Base-by-base conservation (phyloP, 2,797 vertebrate genomes). In the Cirrhinus molitorella region DNA sequence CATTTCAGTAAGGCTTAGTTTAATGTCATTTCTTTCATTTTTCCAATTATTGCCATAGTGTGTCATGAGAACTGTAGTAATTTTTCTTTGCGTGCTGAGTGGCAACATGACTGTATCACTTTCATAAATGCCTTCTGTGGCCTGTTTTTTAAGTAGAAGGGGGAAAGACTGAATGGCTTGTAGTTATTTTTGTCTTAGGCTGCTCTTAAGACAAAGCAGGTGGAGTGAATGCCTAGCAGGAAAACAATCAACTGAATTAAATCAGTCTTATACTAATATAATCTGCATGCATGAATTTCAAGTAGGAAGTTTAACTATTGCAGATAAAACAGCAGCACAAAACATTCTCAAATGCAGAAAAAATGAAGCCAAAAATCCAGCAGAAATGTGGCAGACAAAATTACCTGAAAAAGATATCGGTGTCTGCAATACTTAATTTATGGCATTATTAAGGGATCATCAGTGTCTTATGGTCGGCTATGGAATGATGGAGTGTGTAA, bases 401-500 rank as follows among this genome's bases (percentile, higher is more conserved):
- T 14, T 57, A 83, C 37, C 81, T 83, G 40, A 83, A 77, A 76
- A 83, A 59, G 49, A 70, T 59, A 83, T 19, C 25, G 4, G 53
- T 81, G 37, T 76, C 79, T 68, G 68, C 17, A 34, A 72, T 81
- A 19, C 34, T 81, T 77, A 77, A 77, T 78, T 78, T 59, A 77
- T 83, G 73, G 40, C 49, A 68, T 70, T 83, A 83, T 77, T 77
- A 77, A 70, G 21, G 81, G 80, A 75, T 82, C 71, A 82, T 82
- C 80, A 66, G 61, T 66, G 63, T 77, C 73, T 68, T 74, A 57
- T 68, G 73, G 51, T 77, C 21, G 72, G 73, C 49, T 70, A 61
- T 83, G 73, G 13, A 68, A 83, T 83, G 81, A 83, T 83, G 63
- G 51, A 83, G 73, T 83, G 73, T 77, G 81, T 77, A 83, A 83